Conservation (phyloP, 2,888 invertebrate genomes). For the Galerucella calmariensis region DNA sequence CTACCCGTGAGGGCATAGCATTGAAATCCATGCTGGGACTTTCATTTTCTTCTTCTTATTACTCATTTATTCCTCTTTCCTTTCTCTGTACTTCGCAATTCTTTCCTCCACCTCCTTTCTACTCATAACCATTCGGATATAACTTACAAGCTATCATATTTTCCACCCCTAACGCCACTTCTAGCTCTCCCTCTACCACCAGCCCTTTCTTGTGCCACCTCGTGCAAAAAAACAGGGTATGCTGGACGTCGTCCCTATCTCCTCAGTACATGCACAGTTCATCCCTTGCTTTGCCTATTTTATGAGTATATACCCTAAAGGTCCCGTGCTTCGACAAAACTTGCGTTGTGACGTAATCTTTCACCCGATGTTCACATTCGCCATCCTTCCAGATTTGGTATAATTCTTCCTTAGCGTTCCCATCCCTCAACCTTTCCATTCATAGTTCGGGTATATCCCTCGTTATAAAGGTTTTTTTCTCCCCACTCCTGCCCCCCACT, state of each 20-base stretch:
- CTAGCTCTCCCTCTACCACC: too few relatives aligned
- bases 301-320: neutral
- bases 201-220: too few relatives aligned
- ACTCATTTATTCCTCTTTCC: neutral
- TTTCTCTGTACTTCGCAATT: neutral
- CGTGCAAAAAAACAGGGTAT: neutral
- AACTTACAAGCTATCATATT: neutral
- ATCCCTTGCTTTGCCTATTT: neutral
- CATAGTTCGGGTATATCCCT: neutral
- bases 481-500: too few relatives aligned
- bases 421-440: neutral
- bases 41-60: neutral
- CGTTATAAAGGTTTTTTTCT: too few relatives aligned
- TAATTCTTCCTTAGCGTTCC: neutral
- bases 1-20: too few relatives aligned
- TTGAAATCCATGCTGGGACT: too few relatives aligned
- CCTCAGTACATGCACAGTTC: neutral
- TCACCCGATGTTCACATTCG: too few relatives aligned
- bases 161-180: neutral
- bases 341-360: conserved; percentile 3
- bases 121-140: neutral
- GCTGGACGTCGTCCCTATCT: neutral
- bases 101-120: neutral
- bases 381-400: neutral
- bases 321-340: neutral